phyloP scores from a whole-genome alignment of 2,797 vertebrate genomes.

The Pseudotriccus pelzelni region DNA sequence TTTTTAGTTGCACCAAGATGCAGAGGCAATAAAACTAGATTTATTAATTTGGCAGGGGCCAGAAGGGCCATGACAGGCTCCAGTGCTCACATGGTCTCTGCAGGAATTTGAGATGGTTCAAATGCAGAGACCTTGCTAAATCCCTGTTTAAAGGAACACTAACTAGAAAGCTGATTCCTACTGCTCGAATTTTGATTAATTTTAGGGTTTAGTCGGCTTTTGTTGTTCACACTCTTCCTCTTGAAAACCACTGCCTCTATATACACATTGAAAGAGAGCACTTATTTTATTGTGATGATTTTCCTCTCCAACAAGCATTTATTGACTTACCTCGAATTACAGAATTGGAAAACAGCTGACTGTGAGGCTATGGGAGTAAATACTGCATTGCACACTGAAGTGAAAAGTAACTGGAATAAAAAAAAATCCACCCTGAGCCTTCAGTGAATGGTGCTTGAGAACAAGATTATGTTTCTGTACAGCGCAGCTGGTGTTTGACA shows the following conservation, averaged over 20 bases:
- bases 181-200: neutral
- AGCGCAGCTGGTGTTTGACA: neutral
- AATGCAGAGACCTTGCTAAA: neutral
- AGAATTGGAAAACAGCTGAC: constrained; percentile 1
- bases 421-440: neutral
- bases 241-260: neutral
- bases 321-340: constrained; percentile 23
- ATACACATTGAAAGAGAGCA: neutral
- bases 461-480: neutral
- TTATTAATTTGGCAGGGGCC: neutral
- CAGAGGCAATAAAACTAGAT: neutral
- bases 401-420: neutral
- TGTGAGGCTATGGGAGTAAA: neutral
- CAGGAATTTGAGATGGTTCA: neutral
- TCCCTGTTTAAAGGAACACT: neutral
- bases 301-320: constrained; percentile 14
- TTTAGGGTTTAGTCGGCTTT: neutral
- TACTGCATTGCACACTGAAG: neutral
- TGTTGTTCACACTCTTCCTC: neutral
- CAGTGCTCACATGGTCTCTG: neutral
- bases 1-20: neutral
- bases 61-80: neutral
- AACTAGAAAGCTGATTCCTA: neutral
- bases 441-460: neutral
- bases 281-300: neutral